These are phyloP conservation scores for Cyanocitta stelleri DNA, from an alignment of 2,113 vertebrate genomes.

Conservation along the genomic window DNA sequence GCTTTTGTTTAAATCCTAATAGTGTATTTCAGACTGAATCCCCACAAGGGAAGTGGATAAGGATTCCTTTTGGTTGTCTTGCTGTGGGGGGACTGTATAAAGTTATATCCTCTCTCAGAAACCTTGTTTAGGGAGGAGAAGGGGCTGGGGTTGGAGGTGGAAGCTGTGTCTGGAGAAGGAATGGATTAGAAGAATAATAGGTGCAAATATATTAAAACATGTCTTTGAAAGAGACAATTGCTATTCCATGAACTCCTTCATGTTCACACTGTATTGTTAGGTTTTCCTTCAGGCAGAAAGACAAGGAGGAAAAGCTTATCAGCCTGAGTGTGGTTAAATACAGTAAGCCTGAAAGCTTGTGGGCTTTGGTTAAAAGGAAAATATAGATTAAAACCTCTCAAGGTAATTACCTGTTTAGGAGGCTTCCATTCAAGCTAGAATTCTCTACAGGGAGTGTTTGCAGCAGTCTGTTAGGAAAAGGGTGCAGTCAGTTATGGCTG, in stretches of 20 bases:
- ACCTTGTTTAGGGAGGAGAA: neutral
- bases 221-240: neutral
- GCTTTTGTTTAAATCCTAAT: neutral
- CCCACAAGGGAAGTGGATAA: neutral
- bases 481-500: neutral
- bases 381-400: constrained; percentile 48
- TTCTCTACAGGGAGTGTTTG: constrained; percentile 1
- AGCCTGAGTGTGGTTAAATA: constrained; percentile 29
- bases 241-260: neutral
- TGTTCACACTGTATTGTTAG: neutral
- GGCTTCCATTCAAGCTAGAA: constrained; percentile 34
- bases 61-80: neutral
- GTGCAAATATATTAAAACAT: neutral
- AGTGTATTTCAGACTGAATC: neutral
- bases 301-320: constrained; percentile 29
- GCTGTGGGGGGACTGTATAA: neutral
- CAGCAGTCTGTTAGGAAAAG: constrained; percentile 4
- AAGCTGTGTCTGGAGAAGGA: neutral
- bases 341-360: constrained; percentile 21
- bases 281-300: neutral
- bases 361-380: constrained; percentile 45
- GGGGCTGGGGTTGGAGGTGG: neutral
- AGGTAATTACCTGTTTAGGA: constrained; percentile 52
- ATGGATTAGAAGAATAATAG: neutral
- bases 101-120: neutral